Conservation (phyloP, 1,140 invertebrate genomes). For the Sesamia nonagrioides region DNA sequence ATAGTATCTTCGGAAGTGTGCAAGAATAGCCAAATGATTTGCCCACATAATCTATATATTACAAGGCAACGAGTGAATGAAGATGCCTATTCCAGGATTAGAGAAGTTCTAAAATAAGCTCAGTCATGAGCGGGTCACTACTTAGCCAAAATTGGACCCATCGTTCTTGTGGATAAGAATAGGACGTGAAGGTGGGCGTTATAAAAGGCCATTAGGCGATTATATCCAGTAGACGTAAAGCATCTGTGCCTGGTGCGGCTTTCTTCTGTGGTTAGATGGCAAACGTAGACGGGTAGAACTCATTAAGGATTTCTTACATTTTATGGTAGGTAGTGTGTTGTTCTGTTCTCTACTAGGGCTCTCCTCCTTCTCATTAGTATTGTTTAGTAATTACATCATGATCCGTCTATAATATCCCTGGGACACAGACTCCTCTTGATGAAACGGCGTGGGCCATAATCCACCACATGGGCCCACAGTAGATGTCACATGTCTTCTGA, state of each 20-base stretch:
- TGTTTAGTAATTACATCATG: too few species aligned
- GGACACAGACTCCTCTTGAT: too few species aligned
- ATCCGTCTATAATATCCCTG: too few species aligned
- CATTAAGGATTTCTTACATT: not conserved
- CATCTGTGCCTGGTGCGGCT: not conserved
- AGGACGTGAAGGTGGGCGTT: constrained; percentile 1
- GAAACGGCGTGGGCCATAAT: too few species aligned
- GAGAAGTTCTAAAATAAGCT: not conserved
- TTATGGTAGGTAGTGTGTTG: not conserved
- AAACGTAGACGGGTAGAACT: not conserved
- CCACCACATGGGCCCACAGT: too few species aligned
- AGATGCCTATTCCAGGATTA: not conserved
- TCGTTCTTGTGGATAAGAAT: constrained; percentile 10
- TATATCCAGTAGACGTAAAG: not conserved
- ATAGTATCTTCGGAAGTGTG: too few species aligned
- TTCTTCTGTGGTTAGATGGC: not conserved
- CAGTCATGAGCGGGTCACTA: not conserved
- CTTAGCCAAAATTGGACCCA: not conserved
- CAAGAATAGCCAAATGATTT: too few species aligned
- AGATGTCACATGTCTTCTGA: too few species aligned
- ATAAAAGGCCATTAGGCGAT: not conserved
- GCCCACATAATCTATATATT: too few species aligned
- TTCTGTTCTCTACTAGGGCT: too few species aligned
- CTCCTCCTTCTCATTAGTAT: too few species aligned
- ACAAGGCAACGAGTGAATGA: too few species aligned